These are phyloP conservation scores for Drosophila seclusa DNA, from an alignment of 2,888 invertebrate genomes.

Conservation along the genomic window DNA sequence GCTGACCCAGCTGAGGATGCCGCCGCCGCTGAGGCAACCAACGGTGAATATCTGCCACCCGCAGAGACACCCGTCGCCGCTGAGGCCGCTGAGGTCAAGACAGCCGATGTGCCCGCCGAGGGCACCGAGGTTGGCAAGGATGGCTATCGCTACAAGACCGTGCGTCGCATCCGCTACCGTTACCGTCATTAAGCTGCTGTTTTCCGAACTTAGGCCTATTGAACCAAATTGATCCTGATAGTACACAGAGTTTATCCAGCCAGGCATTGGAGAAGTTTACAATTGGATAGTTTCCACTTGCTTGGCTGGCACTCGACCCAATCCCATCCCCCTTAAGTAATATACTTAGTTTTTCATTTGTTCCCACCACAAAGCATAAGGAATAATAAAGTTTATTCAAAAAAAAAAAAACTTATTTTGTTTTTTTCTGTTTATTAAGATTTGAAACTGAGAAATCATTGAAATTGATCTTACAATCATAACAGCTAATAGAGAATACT, in stretches of 20 bases:
- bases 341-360: slow-evolving; percentile 27
- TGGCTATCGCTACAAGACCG: slow-evolving; percentile 83
- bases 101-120: slow-evolving; percentile 53
- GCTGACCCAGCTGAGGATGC: slow-evolving; percentile 58
- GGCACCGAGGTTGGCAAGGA: slow-evolving; percentile 81
- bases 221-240: slow-evolving; percentile 80
- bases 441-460: not conserved
- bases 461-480: not conserved
- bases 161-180: slow-evolving; percentile 81
- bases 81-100: slow-evolving; percentile 48
- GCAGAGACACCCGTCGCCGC: slow-evolving; percentile 52
- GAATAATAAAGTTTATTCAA: slow-evolving; percentile 76
- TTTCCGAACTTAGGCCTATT: slow-evolving; percentile 60
- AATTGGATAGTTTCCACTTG: slow-evolving; percentile 17
- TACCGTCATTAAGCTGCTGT: slow-evolving; percentile 72
- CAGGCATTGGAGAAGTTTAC: slow-evolving; percentile 18
- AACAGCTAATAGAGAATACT: not conserved
- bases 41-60: slow-evolving; percentile 80
- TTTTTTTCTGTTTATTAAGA: not conserved
- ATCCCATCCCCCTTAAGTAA: slow-evolving; percentile 31
- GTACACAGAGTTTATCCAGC: slow-evolving; percentile 53
- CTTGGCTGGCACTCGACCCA: slow-evolving; percentile 17
- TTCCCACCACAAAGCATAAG: slow-evolving; percentile 55
- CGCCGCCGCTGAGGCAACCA: slow-evolving; percentile 56
- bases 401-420: not conserved